A percentile compares a stretch with the other conserved stretches of the same genome.
Evolutionary conservation across 2,888 invertebrate species (phyloP).

Genomic region (Troides oblongomaculatus): DNA sequence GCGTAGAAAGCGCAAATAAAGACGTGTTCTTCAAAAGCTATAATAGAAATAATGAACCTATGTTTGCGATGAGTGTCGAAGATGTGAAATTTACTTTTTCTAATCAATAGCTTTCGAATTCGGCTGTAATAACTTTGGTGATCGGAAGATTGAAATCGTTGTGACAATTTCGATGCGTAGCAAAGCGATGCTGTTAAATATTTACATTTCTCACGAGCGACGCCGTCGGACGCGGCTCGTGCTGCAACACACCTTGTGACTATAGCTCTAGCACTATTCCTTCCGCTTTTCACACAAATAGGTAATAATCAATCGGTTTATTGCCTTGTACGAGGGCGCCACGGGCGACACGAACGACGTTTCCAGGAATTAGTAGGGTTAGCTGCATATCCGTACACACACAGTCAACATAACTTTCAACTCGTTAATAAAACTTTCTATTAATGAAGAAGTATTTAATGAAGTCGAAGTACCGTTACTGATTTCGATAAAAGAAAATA

Average conservation of each 20-base stretch:
- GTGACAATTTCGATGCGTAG: slow-evolving; percentile 76
- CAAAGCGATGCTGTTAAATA: slow-evolving; percentile 67
- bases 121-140: slow-evolving; percentile 64
- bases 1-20: slow-evolving; percentile 78
- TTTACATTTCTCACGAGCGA: slow-evolving; percentile 77
- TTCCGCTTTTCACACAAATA: slow-evolving; percentile 79
- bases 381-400: no score
- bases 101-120: slow-evolving; percentile 43
- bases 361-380: slow-evolving; percentile 59
- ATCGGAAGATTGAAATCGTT: slow-evolving; percentile 74
- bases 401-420: no score
- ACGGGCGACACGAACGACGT: slow-evolving; percentile 52
- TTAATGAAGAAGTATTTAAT: background rate
- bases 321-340: slow-evolving; percentile 69
- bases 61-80: no score
- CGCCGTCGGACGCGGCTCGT: slow-evolving; percentile 63
- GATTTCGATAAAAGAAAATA: background rate
- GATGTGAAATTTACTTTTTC: slow-evolving; percentile 4
- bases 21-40: slow-evolving; percentile 67
- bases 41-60: slow-evolving; percentile 52
- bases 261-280: slow-evolving; percentile 56
- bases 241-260: slow-evolving; percentile 49
- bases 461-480: background rate
- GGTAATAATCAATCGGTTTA: slow-evolving; percentile 80
- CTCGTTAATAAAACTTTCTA: no score